Evolutionary conservation across 2,888 invertebrate genomes (phyloP).

Genomic region (Parnassius apollo): DNA sequence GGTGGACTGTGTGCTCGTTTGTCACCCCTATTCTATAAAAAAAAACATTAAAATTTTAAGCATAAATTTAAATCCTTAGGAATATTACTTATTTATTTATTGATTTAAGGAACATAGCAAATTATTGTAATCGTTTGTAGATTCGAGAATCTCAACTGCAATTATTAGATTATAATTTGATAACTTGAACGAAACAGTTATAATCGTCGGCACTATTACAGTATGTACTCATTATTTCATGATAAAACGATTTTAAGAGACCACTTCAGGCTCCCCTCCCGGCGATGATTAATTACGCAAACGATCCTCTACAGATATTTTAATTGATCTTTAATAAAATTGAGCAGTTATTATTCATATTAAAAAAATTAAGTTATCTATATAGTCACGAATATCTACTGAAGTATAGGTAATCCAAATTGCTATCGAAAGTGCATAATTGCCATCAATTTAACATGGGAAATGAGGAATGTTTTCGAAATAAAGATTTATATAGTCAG

Average conservation of each 20-base stretch:
- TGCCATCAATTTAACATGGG: slow-evolving; percentile 7
- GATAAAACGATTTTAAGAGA: slow-evolving; percentile 17
- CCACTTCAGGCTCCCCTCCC: slow-evolving; percentile 16
- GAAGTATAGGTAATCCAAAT: no score
- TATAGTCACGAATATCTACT: no score
- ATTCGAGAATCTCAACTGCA: background rate
- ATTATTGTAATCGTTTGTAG: no score
- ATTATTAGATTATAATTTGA: background rate
- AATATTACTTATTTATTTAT: no score
- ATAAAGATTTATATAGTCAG: no score
- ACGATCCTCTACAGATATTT: slow-evolving; percentile 32
- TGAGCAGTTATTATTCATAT: slow-evolving; percentile 27
- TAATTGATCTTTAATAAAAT: slow-evolving; percentile 36
- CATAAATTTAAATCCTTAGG: no score
- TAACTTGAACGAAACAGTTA: background rate
- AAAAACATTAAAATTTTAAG: no score
- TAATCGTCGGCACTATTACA: slow-evolving; percentile 13
- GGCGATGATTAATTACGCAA: slow-evolving; percentile 34
- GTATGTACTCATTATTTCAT: slow-evolving; percentile 4
- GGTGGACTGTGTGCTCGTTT: no score
- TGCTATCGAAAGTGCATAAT: slow-evolving; percentile 14
- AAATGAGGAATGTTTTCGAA: no score
- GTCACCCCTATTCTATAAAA: no score
- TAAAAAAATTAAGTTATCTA: no score
- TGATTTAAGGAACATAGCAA: no score